These are phyloP conservation scores for Eupithecia vulgata DNA, from an alignment of 2,888 invertebrate species.

Conservation along the genomic window DNA sequence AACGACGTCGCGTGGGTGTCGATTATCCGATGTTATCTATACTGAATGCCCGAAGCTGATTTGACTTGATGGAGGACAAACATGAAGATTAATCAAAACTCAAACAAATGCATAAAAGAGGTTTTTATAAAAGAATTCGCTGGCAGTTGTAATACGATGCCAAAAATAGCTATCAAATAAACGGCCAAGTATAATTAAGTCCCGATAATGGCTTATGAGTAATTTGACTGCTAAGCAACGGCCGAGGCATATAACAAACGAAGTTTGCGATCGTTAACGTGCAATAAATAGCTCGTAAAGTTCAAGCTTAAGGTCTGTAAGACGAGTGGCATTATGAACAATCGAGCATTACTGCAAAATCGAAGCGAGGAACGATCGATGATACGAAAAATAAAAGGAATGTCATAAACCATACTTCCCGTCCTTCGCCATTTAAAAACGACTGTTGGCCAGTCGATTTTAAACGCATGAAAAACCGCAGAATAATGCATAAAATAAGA, in stretches of 20 bases:
- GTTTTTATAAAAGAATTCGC: background rate
- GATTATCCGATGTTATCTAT: slow-evolving; percentile 69
- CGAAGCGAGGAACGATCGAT: slow-evolving; percentile 35
- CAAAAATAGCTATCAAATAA: slow-evolving; percentile 18
- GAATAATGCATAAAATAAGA: slow-evolving; percentile 75
- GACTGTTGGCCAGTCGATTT: slow-evolving; percentile 53
- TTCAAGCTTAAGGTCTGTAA: slow-evolving; percentile 54
- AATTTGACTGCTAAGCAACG: slow-evolving; percentile 55
- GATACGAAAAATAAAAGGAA: slow-evolving; percentile 47
- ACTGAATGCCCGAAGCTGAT: slow-evolving; percentile 55
- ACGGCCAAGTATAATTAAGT: slow-evolving; percentile 23
- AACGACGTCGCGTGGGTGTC: slow-evolving; percentile 67
- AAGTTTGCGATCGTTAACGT: slow-evolving; percentile 48
- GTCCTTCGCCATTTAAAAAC: background rate
- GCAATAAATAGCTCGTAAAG: slow-evolving; percentile 63
- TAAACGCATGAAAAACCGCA: slow-evolving; percentile 62
- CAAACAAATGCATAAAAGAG: background rate
- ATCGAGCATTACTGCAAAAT: slow-evolving; percentile 45
- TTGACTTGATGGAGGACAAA: slow-evolving; percentile 37
- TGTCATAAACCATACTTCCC: slow-evolving; percentile 53
- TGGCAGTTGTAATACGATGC: background rate
- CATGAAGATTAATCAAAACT: slow-evolving; percentile 27
- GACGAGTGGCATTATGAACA: slow-evolving; percentile 50
- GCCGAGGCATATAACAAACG: slow-evolving; percentile 57
- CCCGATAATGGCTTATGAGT: slow-evolving; percentile 44